phyloP scores from a whole-genome alignment of 1,140 invertebrate genomes.

The Drosophila tsacasi region DNA sequence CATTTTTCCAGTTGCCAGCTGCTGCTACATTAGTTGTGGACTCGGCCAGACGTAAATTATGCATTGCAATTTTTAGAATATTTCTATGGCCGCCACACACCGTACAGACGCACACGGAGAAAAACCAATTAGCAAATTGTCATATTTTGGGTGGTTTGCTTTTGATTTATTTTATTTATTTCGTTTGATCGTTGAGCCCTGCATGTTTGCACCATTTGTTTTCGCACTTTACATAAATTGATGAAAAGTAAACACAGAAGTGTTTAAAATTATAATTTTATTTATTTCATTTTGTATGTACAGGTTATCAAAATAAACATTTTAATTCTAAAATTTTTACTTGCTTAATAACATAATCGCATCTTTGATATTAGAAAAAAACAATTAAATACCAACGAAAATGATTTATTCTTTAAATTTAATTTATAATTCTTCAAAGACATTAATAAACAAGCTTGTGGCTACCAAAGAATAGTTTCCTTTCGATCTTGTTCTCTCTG shows the following conservation, averaged over 20 bases:
- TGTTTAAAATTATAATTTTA: too few relatives aligned
- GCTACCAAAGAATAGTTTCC: neutral
- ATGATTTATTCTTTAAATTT: too few relatives aligned
- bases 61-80: conserved; percentile 81
- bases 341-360: too few relatives aligned
- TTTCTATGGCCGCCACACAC: conserved; percentile 48
- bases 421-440: too few relatives aligned
- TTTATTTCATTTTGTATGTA: too few relatives aligned
- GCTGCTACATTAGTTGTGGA: conserved; percentile 68
- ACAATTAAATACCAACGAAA: too few relatives aligned
- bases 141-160: neutral
- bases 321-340: too few relatives aligned
- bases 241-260: neutral
- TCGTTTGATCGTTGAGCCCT: neutral
- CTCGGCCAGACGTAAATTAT: conserved; percentile 71
- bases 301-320: too few relatives aligned
- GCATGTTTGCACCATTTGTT: neutral
- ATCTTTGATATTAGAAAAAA: too few relatives aligned
- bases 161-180: conserved; percentile 2
- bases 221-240: neutral
- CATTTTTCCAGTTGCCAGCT: conserved; percentile 66
- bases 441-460: too few relatives aligned
- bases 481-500: conserved; percentile 14
- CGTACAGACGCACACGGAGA: neutral
- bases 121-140: conserved; percentile 16